phyloP scores from a whole-genome alignment of 2,113 vertebrate species.

The Heterocephalus glaber region DNA sequence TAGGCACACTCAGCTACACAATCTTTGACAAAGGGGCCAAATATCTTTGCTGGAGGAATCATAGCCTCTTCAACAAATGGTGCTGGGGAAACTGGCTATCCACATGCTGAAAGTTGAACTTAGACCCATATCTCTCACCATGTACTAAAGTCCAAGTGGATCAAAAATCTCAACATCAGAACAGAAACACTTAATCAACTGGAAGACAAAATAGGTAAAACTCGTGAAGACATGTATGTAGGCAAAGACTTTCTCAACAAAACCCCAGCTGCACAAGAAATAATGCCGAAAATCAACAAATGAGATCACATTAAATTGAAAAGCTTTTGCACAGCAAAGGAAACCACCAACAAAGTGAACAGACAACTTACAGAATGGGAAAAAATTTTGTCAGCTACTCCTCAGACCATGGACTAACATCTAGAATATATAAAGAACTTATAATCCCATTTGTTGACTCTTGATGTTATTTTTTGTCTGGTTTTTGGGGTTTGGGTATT shows the following conservation, averaged over 20 bases:
- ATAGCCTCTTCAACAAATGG: neutral
- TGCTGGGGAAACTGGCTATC: neutral
- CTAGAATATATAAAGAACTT: neutral
- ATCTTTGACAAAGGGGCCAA: neutral
- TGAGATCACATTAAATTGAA: neutral
- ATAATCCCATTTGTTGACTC: neutral
- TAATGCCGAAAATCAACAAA: neutral
- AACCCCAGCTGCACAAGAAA: neutral
- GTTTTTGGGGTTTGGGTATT: too few relatives aligned
- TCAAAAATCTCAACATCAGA: neutral
- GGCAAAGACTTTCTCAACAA: neutral
- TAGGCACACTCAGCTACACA: neutral
- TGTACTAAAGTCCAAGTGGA: neutral
- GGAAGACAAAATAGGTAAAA: neutral
- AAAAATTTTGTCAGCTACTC: neutral
- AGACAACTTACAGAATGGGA: neutral
- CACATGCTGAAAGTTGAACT: neutral
- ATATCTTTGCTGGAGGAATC: neutral
- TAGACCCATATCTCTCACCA: neutral
- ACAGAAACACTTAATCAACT: neutral
- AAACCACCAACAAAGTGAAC: neutral
- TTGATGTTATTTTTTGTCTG: neutral
- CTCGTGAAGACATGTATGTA: neutral
- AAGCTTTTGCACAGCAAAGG: neutral
- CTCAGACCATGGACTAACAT: neutral